phyloP scores from a whole-genome alignment of 1,140 invertebrate species.

The Adelges cooleyi region DNA sequence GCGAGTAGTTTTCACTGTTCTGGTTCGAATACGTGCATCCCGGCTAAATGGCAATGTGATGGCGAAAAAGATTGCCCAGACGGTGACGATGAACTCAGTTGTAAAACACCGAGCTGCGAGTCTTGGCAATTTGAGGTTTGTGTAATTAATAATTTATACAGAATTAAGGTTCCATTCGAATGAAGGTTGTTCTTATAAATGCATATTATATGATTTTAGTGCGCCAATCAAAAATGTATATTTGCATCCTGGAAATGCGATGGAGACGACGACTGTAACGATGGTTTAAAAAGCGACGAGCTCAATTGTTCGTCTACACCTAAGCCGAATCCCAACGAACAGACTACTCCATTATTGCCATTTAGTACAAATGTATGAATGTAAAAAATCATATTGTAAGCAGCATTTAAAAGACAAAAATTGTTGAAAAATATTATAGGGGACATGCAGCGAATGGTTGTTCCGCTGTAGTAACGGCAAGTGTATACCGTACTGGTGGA shows the following conservation, averaged over 20 bases:
- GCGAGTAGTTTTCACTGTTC: constrained; percentile 16
- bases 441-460: constrained; percentile 61
- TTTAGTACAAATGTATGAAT: constrained; percentile 63
- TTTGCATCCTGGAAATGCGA: constrained; percentile 69
- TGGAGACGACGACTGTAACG: constrained; percentile 58
- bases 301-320: constrained; percentile 45
- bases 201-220: constrained; percentile 28
- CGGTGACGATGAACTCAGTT: constrained; percentile 43
- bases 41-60: constrained; percentile 52
- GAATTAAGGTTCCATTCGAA: too few relatives aligned
- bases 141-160: not conserved
- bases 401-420: too few relatives aligned
- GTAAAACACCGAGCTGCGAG: constrained; percentile 40
- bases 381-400: constrained; percentile 66
- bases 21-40: constrained; percentile 50
- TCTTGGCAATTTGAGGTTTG: constrained; percentile 41
- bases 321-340: constrained; percentile 31
- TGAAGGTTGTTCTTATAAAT: too few relatives aligned
- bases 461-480: constrained; percentile 57
- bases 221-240: constrained; percentile 49
- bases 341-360: constrained; percentile 40
- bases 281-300: constrained; percentile 43
- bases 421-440: too few relatives aligned
- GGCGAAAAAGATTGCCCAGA: constrained; percentile 43
- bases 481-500: constrained; percentile 78